Percentiles rank a stretch among this genome's conserved stretches.
Conservation (phyloP, 1,140 invertebrate species). For the Holotrichia oblita region DNA sequence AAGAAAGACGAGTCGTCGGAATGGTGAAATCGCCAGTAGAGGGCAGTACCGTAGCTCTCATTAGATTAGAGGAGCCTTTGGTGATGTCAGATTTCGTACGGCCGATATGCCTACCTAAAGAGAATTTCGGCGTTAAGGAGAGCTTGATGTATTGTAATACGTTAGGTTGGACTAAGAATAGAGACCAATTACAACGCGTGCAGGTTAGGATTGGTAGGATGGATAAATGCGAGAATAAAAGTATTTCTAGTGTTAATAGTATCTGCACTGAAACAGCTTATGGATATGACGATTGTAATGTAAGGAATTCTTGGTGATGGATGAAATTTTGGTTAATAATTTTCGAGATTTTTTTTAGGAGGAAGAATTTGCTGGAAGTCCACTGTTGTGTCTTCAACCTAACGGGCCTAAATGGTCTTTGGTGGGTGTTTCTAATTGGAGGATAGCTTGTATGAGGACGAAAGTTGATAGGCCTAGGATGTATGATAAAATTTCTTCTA, state of each 20-base stretch:
- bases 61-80: constrained; percentile 81
- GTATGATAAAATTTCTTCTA: constrained; percentile 82
- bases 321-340: too few relatives aligned
- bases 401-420: constrained; percentile 76
- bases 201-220: constrained; percentile 77
- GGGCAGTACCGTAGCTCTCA: constrained; percentile 82
- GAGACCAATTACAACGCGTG: constrained; percentile 80
- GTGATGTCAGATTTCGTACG: constrained; percentile 83
- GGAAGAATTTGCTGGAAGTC: constrained; percentile 87
- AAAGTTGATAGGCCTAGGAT: constrained; percentile 79
- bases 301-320: constrained; percentile 64
- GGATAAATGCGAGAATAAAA: constrained; percentile 84
- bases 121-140: constrained; percentile 48
- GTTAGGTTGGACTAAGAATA: constrained; percentile 82
- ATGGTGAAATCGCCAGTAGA: constrained; percentile 91
- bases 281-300: constrained; percentile 81
- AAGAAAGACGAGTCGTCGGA: constrained; percentile 83
- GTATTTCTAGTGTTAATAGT: constrained; percentile 82
- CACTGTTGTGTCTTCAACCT: constrained; percentile 77
- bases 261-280: constrained; percentile 84
- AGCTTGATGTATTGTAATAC: constrained; percentile 74
- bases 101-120: constrained; percentile 79
- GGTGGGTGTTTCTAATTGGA: constrained; percentile 80
- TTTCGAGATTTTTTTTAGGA: constrained; percentile 66
- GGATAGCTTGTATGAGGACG: constrained; percentile 78